Base-by-base conservation (phyloP, 2,797 vertebrate species). In the Schizopygopsis pylzovi region DNA sequence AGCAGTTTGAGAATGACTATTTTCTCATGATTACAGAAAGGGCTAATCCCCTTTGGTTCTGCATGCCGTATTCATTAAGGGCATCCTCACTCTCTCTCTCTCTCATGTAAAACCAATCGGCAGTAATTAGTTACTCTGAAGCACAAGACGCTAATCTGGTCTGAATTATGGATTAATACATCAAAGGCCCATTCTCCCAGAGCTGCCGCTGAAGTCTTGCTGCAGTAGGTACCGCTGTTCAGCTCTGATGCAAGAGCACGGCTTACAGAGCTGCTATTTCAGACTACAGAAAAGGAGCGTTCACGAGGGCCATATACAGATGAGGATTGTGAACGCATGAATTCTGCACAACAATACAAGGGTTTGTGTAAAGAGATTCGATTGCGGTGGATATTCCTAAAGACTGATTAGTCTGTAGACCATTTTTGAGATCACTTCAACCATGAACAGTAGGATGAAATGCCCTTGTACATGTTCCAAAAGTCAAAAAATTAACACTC, bases 141-240 rank as follows among this genome's bases (percentile, higher is more conserved):
- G 79, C 83, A 71, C 80, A 84, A 88, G 76, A 83, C 75, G 67
- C 81, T 88, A 88, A 88, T 88, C 87, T 86, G 77, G 73, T 86
- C 80, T 88, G 87, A 88, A 88, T 88, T 88, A 88, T 88, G 84
- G 87, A 88, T 88, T 86, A 86, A 88, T 79, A 85, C 87, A 85
- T 88, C 87, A 88, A 88, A 83, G 87, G 75, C 76, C 68, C 68
- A 83, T 85, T 73, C 80, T 85, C 68, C 67, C 84, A 59, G 52
- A 79, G 56, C 87, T 56, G 76, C 84, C 12, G 68, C 80, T 81
- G 73, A 82, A 85, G 84, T 88, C 45, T 79, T 79, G 61, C 80
- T 82, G 72, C 78, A 56, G 65, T 47, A 45, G 61, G 61, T 61
- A 41, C 83, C 37, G 28, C 47, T 39, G 77, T 54, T 78, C 63